Conservation (phyloP, 2,797 vertebrate genomes). For the Tenualosa thibaudeaui region DNA sequence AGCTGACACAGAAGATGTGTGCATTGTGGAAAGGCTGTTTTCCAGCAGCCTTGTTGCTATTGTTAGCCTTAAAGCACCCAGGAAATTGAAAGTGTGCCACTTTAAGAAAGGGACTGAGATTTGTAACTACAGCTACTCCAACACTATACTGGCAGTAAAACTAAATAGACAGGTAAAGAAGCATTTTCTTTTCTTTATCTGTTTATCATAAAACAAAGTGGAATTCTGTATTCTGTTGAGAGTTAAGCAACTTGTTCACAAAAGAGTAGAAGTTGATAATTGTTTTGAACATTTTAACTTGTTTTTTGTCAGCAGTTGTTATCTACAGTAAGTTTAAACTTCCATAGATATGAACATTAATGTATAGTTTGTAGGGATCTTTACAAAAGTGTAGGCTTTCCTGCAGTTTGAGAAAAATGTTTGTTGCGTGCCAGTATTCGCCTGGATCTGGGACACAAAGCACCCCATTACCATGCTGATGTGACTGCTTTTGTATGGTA, state of each 20-base stretch:
- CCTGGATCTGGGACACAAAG: background rate
- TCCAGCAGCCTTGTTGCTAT: constrained; percentile 98
- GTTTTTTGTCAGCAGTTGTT: background rate
- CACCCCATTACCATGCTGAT: background rate
- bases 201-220: background rate
- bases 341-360: background rate
- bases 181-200: background rate
- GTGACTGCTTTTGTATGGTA: constrained; percentile 16
- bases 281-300: background rate
- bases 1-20: constrained; percentile 98
- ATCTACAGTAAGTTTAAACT: background rate
- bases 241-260: no score
- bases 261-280: background rate
- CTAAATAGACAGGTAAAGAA: constrained; percentile 90
- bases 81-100: constrained; percentile 98
- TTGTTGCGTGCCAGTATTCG: background rate
- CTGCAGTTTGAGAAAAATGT: background rate
- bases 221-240: background rate
- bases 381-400: background rate
- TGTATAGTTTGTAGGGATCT: background rate
- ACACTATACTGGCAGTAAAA: constrained; percentile 97
- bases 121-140: constrained; percentile 99
- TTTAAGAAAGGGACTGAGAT: constrained; percentile 99
- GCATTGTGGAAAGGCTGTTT: constrained; percentile 96
- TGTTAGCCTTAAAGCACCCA: constrained; percentile 96